Base-by-base conservation (phyloP, 2,797 vertebrate species). In the Lacerta agilis region DNA sequence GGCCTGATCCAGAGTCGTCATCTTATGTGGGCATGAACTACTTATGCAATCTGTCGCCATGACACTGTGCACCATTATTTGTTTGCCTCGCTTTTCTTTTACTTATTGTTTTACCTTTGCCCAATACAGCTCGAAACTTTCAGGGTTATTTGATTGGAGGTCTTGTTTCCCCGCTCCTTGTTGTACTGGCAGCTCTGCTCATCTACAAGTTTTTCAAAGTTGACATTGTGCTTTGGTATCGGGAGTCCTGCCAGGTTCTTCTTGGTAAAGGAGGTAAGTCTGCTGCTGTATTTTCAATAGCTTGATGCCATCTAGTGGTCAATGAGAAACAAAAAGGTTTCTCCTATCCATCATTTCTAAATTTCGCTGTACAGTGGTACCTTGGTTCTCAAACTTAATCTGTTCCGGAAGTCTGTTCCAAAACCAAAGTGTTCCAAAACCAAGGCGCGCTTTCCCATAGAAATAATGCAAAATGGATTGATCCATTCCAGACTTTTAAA, bases 191-290 rank as follows among this genome's bases (percentile, higher is more conserved):
- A 87, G 90, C 91, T 76, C 89, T 97, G 87, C 86, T 94, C 80
- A 76, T 97, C 81, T 98, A 97, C 94, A 97, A 97, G 85, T 43
- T 96, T 92, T 98, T 98, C 95, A 98, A 98, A 94, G 94, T 98
- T 81, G 98, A 99, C 86, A 96, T 99, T 29, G 97, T 97, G 67
- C 97, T 99, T 92, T 98, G 97, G 96, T 98, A 97, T 93, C 97
- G 98, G 78, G 94, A 89, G 90, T 95, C 93, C 5, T 96, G 95
- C 89, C 96, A 96, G 72, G 92, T 91, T 87, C 84, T 97, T 89
- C 95, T 96, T 36, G 87, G 77, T 3, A 86, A 92, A 78, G 96
- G 97, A 97, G 98, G 98, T 99, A 98, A 36, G 88, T 88, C 13
- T 13, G 11, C 3, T 33, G 2, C 27, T 86, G 41, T 15, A 20